phyloP scores from a whole-genome alignment of 1,140 invertebrate genomes.

The Drosophila athabasca region DNA sequence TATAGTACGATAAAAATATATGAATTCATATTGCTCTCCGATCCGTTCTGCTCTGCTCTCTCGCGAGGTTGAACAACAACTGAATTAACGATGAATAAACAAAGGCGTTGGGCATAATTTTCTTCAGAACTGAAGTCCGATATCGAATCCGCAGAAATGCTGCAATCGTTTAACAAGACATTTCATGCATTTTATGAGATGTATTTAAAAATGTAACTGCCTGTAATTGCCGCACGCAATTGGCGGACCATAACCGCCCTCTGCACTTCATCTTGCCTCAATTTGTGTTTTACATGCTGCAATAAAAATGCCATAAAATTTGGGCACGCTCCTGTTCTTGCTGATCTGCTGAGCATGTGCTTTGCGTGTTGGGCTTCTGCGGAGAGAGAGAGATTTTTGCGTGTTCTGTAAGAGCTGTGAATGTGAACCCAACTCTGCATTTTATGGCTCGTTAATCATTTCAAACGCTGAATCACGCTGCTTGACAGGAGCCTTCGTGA shows the following conservation, averaged over 20 bases:
- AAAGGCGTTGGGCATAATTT: background rate
- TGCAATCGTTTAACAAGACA: slow-evolving; percentile 41
- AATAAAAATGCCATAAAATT: slow-evolving; percentile 75
- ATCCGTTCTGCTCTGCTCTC: no score
- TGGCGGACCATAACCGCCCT: background rate
- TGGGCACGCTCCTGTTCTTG: slow-evolving; percentile 32
- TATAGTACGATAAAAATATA: background rate
- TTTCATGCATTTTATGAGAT: slow-evolving; percentile 52
- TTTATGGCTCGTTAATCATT: slow-evolving; percentile 75
- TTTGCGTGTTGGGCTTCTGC: slow-evolving; percentile 39
- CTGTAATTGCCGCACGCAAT: slow-evolving; percentile 36
- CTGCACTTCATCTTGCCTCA: slow-evolving; percentile 55
- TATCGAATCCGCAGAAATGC: slow-evolving; percentile 4
- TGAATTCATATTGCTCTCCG: slow-evolving; percentile 2
- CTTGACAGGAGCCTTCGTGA: slow-evolving; percentile 33
- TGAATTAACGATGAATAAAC: slow-evolving; percentile 2
- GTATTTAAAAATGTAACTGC: slow-evolving; percentile 61
- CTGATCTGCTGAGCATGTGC: slow-evolving; percentile 23
- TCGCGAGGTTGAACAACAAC: background rate
- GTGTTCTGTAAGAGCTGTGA: slow-evolving; percentile 49
- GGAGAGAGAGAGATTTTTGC: slow-evolving; percentile 34
- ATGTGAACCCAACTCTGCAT: slow-evolving; percentile 47
- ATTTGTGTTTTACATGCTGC: slow-evolving; percentile 75
- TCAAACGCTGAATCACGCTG: slow-evolving; percentile 56
- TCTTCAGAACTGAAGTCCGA: background rate